Base-by-base conservation (phyloP, 1,140 invertebrate species). In the Maconellicoccus hirsutus region DNA sequence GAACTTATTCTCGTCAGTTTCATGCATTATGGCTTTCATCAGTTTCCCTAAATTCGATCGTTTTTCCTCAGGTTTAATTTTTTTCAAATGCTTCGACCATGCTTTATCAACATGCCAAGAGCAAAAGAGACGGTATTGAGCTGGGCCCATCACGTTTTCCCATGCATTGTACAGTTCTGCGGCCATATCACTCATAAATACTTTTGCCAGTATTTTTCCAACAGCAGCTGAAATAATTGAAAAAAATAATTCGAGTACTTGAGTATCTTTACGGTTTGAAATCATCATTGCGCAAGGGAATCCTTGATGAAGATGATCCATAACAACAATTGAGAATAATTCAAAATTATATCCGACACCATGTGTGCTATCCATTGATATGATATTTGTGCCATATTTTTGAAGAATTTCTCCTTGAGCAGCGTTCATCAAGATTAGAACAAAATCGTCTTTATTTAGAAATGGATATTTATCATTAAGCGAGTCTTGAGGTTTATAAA, bases 231-330 rank as follows among this genome's bases (percentile, higher is more conserved):
- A 42, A 1, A 70, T 70, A 16, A 42, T n/a, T 16, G n/a, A 42
- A 42, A 59, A 72, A 19, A 72, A 72, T 12, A 70, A 23, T 26
- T 23, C 33, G 16, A 70, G 27, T 25, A 70, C 39, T 8, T 26
- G 23, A 25, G 16, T 33, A 70, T 70, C 42, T 10, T 25, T 25
- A 2, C 69, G 42, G 29, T 70, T 72, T 14, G 69, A 52, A n/a
- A n/a, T n/a, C n/a, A n/a, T n/a, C n/a, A n/a, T n/a, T n/a, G n/a
- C n/a, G n/a, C n/a, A n/a, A n/a, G n/a, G n/a, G n/a, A n/a, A n/a
- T n/a, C n/a, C n/a, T n/a, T n/a, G n/a, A n/a, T n/a, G n/a, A n/a
- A n/a, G n/a, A n/a, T n/a, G n/a, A n/a, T n/a, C n/a, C n/a, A n/a
- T n/a, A n/a, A n/a, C n/a, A n/a, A n/a, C n/a, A n/a, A n/a, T n/a